A percentile compares a stretch with the other conserved stretches of the same genome.
Evolutionary conservation across 2,113 vertebrate species (phyloP).

Genomic region (Australoheros scitulus): DNA sequence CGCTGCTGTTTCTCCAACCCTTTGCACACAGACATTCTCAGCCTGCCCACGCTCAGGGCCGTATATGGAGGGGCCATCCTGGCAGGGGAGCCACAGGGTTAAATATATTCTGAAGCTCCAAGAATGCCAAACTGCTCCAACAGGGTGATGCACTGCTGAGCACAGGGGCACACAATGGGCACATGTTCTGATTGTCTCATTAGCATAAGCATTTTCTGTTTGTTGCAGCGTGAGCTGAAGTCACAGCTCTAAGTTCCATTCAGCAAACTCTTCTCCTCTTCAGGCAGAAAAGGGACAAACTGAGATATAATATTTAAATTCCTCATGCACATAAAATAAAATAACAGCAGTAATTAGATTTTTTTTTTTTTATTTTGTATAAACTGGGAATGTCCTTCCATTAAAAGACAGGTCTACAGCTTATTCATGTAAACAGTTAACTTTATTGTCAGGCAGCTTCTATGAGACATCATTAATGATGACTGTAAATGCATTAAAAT

Average conservation of each 20-base stretch:
- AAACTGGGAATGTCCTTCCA: neutral
- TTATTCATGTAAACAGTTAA: neutral
- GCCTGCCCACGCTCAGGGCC: constrained; percentile 50
- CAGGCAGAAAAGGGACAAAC: neutral
- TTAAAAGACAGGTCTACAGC: neutral
- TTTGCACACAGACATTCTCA: constrained; percentile 38
- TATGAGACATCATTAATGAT: too few species aligned
- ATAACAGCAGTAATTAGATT: neutral
- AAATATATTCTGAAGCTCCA: constrained; percentile 70
- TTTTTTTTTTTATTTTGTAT: neutral
- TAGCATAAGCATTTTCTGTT: constrained; percentile 52
- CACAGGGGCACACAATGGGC: constrained; percentile 19
- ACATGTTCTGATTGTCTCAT: constrained; percentile 52
- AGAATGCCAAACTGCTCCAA: constrained; percentile 56
- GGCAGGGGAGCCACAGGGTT: constrained; percentile 68
- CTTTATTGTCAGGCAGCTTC: too few species aligned
- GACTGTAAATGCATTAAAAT: too few species aligned
- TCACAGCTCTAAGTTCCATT: neutral
- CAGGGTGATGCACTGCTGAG: constrained; percentile 19
- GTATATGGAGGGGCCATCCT: constrained; percentile 69
- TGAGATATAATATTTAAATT: neutral
- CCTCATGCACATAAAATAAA: neutral
- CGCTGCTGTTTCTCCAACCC: constrained; percentile 32
- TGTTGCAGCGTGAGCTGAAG: neutral
- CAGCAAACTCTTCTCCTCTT: neutral